phyloP scores from a whole-genome alignment of 2,113 vertebrate species.

The Ellobius talpinus region DNA sequence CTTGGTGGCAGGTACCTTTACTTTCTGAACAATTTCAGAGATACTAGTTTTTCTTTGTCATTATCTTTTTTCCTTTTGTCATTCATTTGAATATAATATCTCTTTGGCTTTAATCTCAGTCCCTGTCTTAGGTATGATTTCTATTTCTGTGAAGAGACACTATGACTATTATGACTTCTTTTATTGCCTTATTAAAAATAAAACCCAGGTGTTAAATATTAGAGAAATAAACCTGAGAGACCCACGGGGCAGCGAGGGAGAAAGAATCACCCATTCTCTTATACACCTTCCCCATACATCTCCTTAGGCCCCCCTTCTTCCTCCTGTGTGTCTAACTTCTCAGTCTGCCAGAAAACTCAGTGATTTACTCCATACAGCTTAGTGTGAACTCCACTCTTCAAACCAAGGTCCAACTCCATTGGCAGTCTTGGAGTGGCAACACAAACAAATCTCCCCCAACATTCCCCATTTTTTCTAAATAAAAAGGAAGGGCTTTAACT shows the following conservation, averaged over 20 bases:
- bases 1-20: not conserved
- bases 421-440: not conserved
- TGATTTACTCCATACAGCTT: not conserved
- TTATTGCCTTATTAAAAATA: not conserved
- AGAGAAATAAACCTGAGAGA: not conserved
- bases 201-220: not conserved
- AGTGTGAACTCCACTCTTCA: not conserved
- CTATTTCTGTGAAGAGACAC: not conserved
- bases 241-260: rapidly evolving
- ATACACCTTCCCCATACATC: rapidly evolving
- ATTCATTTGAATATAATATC: not conserved
- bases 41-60: not conserved
- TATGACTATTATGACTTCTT: not conserved
- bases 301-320: not conserved
- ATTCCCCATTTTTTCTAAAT: not conserved
- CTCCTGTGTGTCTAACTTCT: not conserved
- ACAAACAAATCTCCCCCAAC: not conserved
- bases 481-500: not conserved
- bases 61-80: not conserved
- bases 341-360: not conserved
- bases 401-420: not conserved
- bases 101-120: not conserved
- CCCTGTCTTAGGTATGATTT: not conserved
- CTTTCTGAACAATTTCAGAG: not conserved
- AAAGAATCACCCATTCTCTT: not conserved